phyloP scores from a whole-genome alignment of 2,797 vertebrate species.

The Valencia hispanica region DNA sequence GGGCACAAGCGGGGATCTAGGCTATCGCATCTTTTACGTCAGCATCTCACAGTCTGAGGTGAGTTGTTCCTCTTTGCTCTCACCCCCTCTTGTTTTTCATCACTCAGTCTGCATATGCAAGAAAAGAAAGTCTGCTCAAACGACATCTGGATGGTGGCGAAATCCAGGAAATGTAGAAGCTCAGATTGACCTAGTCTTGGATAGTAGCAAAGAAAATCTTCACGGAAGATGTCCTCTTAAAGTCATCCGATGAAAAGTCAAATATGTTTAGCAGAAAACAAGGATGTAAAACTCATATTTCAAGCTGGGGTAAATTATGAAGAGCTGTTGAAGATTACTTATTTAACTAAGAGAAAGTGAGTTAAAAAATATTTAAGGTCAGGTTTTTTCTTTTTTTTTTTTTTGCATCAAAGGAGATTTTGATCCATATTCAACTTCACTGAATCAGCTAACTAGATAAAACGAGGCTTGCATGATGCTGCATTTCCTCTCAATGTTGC shows the following conservation, averaged over 20 bases:
- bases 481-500: constrained; percentile 63
- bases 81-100: constrained; percentile 56
- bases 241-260: constrained; percentile 46
- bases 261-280: constrained; percentile 41
- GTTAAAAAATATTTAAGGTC: constrained; percentile 18
- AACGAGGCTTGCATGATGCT: constrained; percentile 66
- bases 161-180: constrained; percentile 47
- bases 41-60: constrained; percentile 85
- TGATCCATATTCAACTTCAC: constrained; percentile 53
- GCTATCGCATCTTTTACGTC: constrained; percentile 80
- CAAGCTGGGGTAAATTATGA: constrained; percentile 20
- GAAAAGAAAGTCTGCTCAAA: constrained; percentile 38
- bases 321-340: constrained; percentile 27
- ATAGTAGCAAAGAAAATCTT: constrained; percentile 45
- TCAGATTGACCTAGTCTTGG: constrained; percentile 45
- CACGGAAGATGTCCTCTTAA: constrained; percentile 40
- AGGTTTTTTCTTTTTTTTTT: background rate
- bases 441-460: constrained; percentile 27
- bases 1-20: constrained; percentile 77
- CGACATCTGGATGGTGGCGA: constrained; percentile 49
- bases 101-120: constrained; percentile 45
- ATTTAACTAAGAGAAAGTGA: constrained; percentile 60
- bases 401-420: constrained; percentile 22
- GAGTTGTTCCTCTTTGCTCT: constrained; percentile 75
- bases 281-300: constrained; percentile 48